Base-by-base conservation (phyloP, 2,113 vertebrate species). In the Falcunculus frontatus region DNA sequence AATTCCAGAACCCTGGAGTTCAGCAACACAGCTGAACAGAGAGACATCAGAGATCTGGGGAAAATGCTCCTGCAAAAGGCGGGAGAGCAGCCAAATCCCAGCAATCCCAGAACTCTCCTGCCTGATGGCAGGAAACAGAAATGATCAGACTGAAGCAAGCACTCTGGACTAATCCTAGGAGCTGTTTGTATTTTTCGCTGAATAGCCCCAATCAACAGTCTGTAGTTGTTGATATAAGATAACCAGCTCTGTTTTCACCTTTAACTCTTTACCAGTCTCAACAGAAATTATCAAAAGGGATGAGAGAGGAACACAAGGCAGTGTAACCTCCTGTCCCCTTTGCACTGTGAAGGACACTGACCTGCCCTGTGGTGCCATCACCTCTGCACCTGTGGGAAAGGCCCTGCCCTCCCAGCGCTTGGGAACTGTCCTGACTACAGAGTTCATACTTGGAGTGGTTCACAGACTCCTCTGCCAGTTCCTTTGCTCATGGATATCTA, bases 61-160 rank as follows among this genome's bases (percentile, higher is more conserved):
- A 37, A n/a, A 75, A 64, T 0, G 3, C 57, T 11, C 7, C 0
- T 1, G 33, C 0, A 3, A 35, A 49, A 62, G 12, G 32, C 1
- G 0, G 68, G 68, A n/a, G 8, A 47, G 56, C 33, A 56, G 56
- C 32, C 4, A 5, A 25, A 22, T 1, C 6, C 44, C 7, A 15
- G 70, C 19, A 20, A 11, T 5, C 26, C 53, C 81, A 46, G 46
- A 30, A 46, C 21, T 1, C 39, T 67, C 27, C 64, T 22, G n/a
- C 26, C 37, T 12, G 14, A 32, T 1, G 4, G n/a, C 16, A 10
- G 49, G 16, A 37, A 35, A 77, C 41, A 49, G 68, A 42, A 83
- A 68, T 7, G 0, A 32, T 8, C 47, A 33, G 19, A 22, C 11
- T 26, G 57, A 49, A 62, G 35, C 33, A 49, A 82, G 49, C 10